phyloP scores from a whole-genome alignment of 2,797 vertebrate species.

The Lithobates sylvaticus region DNA sequence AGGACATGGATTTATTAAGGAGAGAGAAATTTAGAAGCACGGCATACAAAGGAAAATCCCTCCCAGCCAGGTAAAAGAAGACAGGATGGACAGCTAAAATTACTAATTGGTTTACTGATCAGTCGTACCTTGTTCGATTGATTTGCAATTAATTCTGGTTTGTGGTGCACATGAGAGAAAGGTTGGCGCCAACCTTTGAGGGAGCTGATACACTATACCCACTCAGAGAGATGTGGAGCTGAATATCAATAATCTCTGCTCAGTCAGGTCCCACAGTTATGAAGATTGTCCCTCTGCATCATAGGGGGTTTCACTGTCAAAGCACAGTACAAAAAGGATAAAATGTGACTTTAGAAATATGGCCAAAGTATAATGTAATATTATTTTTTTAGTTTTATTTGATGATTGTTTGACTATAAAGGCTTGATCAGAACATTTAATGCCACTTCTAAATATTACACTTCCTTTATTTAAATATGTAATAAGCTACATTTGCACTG shows the following conservation, averaged over 20 bases:
- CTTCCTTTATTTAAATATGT: no score
- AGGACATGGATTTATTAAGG: constrained; percentile 51
- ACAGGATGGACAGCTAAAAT: constrained; percentile 93
- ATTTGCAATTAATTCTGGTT: constrained; percentile 99
- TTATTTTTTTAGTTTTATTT: no score
- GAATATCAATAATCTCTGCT: constrained; percentile 86
- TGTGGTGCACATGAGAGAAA: constrained; percentile 89
- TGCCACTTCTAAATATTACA: no score
- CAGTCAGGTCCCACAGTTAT: constrained; percentile 76
- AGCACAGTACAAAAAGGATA: not conserved
- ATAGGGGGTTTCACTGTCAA: constrained; percentile 39
- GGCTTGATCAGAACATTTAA: no score
- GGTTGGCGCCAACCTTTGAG: constrained; percentile 96
- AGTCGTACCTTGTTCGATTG: constrained; percentile 99
- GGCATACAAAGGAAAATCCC: constrained; percentile 68
- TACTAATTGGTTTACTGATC: constrained; percentile 99
- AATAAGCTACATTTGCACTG: no score
- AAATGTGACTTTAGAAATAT: no score
- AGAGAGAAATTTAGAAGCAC: constrained; percentile 62
- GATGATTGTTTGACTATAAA: no score
- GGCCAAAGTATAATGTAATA: no score
- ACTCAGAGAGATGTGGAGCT: constrained; percentile 80
- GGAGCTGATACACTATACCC: constrained; percentile 92
- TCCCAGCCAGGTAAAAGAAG: constrained; percentile 80
- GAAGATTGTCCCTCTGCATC: constrained; percentile 79